Evolutionary conservation across 2,113 vertebrate genomes (phyloP), one percentile per base, ranked within the genome.

Genomic region (Dolichotis patagonum): DNA sequence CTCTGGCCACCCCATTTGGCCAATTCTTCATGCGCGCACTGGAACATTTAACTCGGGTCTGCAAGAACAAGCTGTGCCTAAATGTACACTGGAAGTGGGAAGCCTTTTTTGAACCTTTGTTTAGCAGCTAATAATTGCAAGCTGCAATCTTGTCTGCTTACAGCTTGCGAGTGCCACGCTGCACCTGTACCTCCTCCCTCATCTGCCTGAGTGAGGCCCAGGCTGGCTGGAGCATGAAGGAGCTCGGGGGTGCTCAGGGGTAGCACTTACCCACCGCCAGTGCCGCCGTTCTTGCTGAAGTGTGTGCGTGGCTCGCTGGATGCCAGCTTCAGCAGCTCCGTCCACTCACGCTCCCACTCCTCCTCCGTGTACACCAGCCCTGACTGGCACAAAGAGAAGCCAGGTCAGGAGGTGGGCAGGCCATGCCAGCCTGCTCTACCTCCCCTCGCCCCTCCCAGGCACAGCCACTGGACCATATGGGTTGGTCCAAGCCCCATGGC

Each of bases 311-410:
- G 99, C 98, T 99, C 99, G 17, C 99, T 99, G 92, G 99, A 99
- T 41, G 99, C 99, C 99, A 99, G 98, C 98, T 99, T 99, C 63
- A 99, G 98, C 97, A 99, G 98, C 97, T 99, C 99, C 2, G 99
- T 99, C 99, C 99, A 99, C 97, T 99, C 99, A 5, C 99, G 98
- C 96, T 99, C 99, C 99, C 99, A 99, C 84, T 99, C 99, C 83
- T 99, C 99, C 95, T 99, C 99, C 0, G 99, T 99, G 97, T 99
- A 99, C 97, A 99, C 99, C 98, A 99, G 98, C 49, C 99, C 99
- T 62, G 99, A 99, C 99, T 99, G 87, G 97, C 93, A 96, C 94
- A 95, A 97, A 11, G 96, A 83, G 56, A 84, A 62, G 56, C 67
- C 7, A 13, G 80, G 43, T 97, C 65, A 93, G 92, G 38, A 49